These are phyloP conservation scores for Clarias batrachus DNA, from an alignment of 2,113 vertebrate species.

Conservation along the genomic window DNA sequence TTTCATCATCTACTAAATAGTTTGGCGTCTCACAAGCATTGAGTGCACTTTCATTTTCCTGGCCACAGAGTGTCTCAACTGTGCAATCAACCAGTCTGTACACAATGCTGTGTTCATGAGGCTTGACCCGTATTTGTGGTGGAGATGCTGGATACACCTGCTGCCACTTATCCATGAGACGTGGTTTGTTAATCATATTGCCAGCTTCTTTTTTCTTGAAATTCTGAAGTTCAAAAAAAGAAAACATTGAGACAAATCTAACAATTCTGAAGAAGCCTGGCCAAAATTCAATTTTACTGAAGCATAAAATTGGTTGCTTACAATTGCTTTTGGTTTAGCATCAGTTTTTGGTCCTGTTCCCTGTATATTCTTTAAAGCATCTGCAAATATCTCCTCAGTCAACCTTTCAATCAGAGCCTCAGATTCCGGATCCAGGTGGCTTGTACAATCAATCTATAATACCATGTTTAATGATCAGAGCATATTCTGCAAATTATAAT, in stretches of 20 bases:
- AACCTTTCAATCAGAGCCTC: slow-evolving; percentile 31
- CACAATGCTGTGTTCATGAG: slow-evolving; percentile 58
- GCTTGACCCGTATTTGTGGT: slow-evolving; percentile 58
- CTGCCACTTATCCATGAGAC: slow-evolving; percentile 65
- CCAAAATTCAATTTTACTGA: background rate
- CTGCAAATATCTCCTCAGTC: slow-evolving; percentile 39
- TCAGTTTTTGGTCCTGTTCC: slow-evolving; percentile 18
- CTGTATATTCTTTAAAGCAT: slow-evolving; percentile 38
- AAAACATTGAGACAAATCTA: background rate
- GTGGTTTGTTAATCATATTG: slow-evolving; percentile 34
- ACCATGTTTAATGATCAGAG: background rate
- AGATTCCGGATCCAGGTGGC: slow-evolving; percentile 8
- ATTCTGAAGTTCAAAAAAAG: slow-evolving; percentile 42
- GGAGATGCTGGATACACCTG: slow-evolving; percentile 58
- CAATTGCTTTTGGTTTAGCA: slow-evolving; percentile 26
- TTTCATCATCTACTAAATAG: slow-evolving; percentile 58
- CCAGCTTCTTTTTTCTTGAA: slow-evolving; percentile 48
- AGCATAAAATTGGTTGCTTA: slow-evolving; percentile 37
- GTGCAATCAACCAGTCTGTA: slow-evolving; percentile 56
- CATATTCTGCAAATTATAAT: background rate
- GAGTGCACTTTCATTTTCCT: slow-evolving; percentile 35
- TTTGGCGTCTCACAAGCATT: slow-evolving; percentile 47
- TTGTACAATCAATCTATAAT: slow-evolving; percentile 27
- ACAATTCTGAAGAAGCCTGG: background rate
- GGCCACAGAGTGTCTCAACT: slow-evolving; percentile 64